These are phyloP conservation scores for Dendrolimus kikuchii DNA, from an alignment of 1,140 invertebrate species.

Conservation along the genomic window DNA sequence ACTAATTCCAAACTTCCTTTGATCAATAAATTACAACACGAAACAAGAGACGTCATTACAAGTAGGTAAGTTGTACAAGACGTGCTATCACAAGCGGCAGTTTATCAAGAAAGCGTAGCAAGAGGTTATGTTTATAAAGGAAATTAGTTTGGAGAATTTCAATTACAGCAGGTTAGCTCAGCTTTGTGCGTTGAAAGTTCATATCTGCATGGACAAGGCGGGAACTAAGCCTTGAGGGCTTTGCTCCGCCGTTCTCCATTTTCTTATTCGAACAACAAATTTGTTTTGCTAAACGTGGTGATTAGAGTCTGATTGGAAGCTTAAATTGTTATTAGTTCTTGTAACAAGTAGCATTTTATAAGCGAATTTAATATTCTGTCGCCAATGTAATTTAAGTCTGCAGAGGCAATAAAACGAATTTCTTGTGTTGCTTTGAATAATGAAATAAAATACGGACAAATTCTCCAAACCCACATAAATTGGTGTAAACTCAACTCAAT, in stretches of 20 bases:
- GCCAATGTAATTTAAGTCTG: constrained; percentile 7
- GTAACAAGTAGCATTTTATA: constrained; percentile 20
- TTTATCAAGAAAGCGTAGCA: no score
- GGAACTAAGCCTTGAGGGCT: background rate
- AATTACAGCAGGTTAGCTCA: constrained; percentile 5
- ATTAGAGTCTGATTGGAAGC: constrained; percentile 41
- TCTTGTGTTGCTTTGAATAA: constrained; percentile 3
- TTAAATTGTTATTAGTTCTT: constrained; percentile 41
- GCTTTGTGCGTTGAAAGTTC: background rate
- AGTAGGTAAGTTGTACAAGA: no score
- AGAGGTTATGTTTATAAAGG: background rate
- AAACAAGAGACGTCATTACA: no score
- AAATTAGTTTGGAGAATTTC: constrained; percentile 6
- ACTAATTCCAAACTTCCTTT: no score
- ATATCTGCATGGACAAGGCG: no score
- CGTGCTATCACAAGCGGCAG: no score
- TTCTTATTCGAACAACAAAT: background rate
- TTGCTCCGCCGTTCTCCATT: background rate
- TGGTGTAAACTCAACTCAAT: constrained; percentile 4
- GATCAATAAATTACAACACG: no score
- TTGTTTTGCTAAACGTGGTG: constrained; percentile 5
- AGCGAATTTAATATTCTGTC: constrained; percentile 20
- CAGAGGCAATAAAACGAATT: background rate
- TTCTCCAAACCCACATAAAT: constrained; percentile 7
- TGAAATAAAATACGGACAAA: constrained; percentile 8